These are phyloP conservation scores for Oligia strigilis DNA, from an alignment of 2,888 invertebrate species.

Conservation along the genomic window DNA sequence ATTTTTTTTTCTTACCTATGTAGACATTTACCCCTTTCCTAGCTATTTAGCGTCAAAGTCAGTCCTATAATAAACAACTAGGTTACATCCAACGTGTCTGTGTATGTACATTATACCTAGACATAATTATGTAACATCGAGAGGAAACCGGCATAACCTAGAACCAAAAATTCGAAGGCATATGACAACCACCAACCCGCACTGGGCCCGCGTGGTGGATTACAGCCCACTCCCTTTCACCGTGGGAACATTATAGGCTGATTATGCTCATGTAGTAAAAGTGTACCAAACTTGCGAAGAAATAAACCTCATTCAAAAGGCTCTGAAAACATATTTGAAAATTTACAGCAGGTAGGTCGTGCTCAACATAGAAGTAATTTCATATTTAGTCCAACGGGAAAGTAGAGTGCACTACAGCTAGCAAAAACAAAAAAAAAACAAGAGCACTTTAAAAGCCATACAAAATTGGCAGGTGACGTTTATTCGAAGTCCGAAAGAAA, in stretches of 20 bases:
- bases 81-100: neutral
- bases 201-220: too few relatives aligned
- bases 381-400: neutral
- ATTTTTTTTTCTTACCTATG: neutral
- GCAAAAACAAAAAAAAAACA: neutral
- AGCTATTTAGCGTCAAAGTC: neutral
- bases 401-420: neutral
- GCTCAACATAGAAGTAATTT: neutral
- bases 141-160: neutral
- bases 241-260: too few relatives aligned
- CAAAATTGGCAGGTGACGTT: constrained; percentile 47
- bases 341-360: neutral
- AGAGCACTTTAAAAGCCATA: constrained; percentile 16
- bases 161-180: neutral
- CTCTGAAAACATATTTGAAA: neutral
- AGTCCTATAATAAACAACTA: neutral
- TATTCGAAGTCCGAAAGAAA: constrained; percentile 48
- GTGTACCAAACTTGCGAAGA: neutral
- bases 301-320: neutral
- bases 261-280: neutral
- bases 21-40: neutral
- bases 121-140: neutral
- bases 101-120: neutral
- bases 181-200: neutral
- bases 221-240: too few relatives aligned